A percentile compares a stretch with the other conserved stretches of the same genome.
Evolutionary conservation across 2,797 vertebrate genomes (phyloP).

Genomic region (Alosa sapidissima): DNA sequence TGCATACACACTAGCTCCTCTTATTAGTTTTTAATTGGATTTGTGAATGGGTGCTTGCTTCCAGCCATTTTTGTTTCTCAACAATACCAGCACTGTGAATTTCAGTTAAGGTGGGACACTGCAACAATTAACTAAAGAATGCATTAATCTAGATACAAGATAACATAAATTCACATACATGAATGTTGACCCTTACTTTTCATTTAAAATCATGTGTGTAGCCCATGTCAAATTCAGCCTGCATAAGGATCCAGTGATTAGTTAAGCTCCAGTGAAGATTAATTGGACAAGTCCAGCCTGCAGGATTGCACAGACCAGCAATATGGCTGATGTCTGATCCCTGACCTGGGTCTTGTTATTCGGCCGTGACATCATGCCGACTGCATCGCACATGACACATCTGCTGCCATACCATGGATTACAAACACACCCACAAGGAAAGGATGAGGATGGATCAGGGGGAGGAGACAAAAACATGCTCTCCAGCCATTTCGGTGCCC

Average conservation of each 20-base stretch:
- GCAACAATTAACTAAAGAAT: neutral
- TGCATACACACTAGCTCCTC: neutral
- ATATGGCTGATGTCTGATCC: neutral
- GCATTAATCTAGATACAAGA: neutral
- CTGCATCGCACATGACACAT: neutral
- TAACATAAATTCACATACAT: neutral
- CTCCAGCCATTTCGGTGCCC: too few species aligned
- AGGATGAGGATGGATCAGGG: neutral
- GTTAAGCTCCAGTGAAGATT: neutral
- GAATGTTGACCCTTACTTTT: neutral
- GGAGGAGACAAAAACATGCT: neutral
- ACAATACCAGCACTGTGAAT: neutral
- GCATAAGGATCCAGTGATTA: neutral
- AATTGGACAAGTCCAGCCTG: neutral
- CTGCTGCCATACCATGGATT: too few species aligned
- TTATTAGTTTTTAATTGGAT: conserved; percentile 4
- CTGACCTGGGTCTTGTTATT: neutral
- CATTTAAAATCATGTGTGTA: neutral
- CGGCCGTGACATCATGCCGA: neutral
- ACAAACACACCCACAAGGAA: neutral
- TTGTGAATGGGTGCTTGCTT: neutral
- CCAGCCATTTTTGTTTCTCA: neutral
- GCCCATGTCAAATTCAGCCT: neutral
- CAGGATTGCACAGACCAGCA: neutral
- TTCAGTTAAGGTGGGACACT: neutral